Base-by-base conservation (phyloP, 2,888 invertebrate species). In the Druceiella hillmani region DNA sequence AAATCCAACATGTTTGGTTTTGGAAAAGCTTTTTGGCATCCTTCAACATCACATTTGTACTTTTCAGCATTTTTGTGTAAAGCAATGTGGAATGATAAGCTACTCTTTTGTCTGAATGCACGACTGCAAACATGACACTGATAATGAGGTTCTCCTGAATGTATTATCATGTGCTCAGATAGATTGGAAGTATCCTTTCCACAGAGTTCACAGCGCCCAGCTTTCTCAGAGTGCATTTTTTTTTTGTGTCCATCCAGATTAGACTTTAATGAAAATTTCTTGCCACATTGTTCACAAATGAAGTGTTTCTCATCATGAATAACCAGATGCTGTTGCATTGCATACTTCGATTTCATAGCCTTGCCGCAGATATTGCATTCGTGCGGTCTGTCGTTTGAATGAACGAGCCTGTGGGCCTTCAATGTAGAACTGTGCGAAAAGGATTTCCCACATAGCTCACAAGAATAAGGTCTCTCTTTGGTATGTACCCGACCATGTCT, bases 271-370 rank as follows among this genome's bases (percentile, higher is more conserved):
- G 41, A 16, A 13, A 47, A 47, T n/a, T 31, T 38, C 9, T 41
- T 42, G 3, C 45, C 47, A 22, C 47, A 47, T 3, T 41, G 34
- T 12, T 47, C 47, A 28, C 47, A 47, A n/a, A 45, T 37, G 14
- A 17, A 33, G 4, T 22, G 9, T 15, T 36, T 40, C 3, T 36
- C 39, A 2, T 33, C 27, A 20, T 47, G 47, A 2, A 38, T 31
- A 2, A 28, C 10, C 40, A 39, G 30, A 25, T 47, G 47, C 17
- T 42, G 45, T 12, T 40, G 36, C 13, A 47, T 29, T 5, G 43
- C 39, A 13, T 38, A 40, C 14, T 36, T 36, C 2, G 45, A 40
- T 20, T 45, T 45, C 24, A 25, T 24, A 10, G 32, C 17, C 12
- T 36, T 39, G 5, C 33, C 28, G 33, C 42, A 42, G 9, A 32